These are phyloP conservation scores for Ctena decussata DNA, from an alignment of 2,888 invertebrate species.

Conservation along the genomic window DNA sequence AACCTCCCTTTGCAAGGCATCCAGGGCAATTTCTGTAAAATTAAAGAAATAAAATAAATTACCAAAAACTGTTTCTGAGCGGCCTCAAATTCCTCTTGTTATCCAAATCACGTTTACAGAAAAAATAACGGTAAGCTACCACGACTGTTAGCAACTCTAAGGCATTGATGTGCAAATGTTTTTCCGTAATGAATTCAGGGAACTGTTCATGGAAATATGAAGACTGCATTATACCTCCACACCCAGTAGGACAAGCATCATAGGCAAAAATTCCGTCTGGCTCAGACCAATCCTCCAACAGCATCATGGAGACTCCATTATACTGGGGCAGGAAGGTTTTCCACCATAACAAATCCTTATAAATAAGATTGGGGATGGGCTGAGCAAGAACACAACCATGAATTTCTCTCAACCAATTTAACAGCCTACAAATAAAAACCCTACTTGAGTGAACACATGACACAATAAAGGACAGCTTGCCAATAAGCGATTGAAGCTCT, in stretches of 20 bases:
- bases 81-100: not conserved
- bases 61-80: not conserved
- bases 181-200: not conserved
- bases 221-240: not conserved
- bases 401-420: not conserved
- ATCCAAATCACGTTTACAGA: not conserved
- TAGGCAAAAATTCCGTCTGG: not conserved
- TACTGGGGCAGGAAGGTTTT: not conserved
- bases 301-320: slow-evolving; percentile 1
- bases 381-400: not conserved
- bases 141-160: not conserved
- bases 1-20: not conserved
- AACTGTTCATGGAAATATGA: not conserved
- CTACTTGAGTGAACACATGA: not conserved
- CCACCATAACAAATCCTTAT: not conserved
- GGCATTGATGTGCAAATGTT: not conserved
- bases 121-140: not conserved
- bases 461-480: not conserved
- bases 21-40: not conserved
- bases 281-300: not conserved
- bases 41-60: not conserved
- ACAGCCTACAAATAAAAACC: not conserved
- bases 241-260: not conserved
- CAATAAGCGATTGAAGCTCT: not conserved
- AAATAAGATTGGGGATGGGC: not conserved